Conservation (phyloP, 2,888 invertebrate species). For the Pyrrhosoma nymphula region DNA sequence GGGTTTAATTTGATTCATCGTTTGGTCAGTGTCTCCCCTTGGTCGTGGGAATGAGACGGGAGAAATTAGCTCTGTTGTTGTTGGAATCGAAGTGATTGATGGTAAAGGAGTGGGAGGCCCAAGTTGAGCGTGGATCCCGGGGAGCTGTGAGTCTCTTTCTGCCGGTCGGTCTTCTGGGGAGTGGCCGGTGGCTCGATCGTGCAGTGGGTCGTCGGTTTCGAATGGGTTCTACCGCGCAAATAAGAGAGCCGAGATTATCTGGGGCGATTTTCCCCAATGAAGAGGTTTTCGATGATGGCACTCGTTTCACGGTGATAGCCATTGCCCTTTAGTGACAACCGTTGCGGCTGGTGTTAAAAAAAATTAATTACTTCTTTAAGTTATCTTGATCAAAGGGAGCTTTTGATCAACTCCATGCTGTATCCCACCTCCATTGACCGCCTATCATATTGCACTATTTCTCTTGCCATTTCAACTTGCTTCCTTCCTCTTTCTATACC, state of each 20-base stretch:
- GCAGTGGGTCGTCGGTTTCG: not conserved
- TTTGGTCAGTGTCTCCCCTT: not conserved
- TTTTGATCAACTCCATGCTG: no score
- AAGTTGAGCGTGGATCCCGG: not conserved
- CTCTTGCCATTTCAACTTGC: no score
- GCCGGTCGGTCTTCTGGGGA: not conserved
- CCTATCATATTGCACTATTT: no score
- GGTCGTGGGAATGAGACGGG: not conserved
- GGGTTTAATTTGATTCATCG: slow-evolving; percentile 33
- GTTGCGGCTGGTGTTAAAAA: no score
- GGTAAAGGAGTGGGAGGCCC: not conserved
- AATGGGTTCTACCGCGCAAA: not conserved
- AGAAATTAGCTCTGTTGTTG: slow-evolving; percentile 17
- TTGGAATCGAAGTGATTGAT: slow-evolving; percentile 6
- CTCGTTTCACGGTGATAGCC: no score
- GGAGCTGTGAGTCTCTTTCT: not conserved
- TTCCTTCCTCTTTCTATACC: no score
- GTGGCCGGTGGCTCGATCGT: not conserved
- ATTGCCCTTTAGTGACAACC: no score
- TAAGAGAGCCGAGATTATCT: not conserved
- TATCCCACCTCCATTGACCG: no score
- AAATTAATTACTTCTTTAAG: no score
- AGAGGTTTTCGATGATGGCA: not conserved
- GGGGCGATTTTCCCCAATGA: not conserved
- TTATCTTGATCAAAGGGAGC: no score